phyloP scores from a whole-genome alignment of 2,113 vertebrate genomes.

The Chamaetylas fuelleborni region DNA sequence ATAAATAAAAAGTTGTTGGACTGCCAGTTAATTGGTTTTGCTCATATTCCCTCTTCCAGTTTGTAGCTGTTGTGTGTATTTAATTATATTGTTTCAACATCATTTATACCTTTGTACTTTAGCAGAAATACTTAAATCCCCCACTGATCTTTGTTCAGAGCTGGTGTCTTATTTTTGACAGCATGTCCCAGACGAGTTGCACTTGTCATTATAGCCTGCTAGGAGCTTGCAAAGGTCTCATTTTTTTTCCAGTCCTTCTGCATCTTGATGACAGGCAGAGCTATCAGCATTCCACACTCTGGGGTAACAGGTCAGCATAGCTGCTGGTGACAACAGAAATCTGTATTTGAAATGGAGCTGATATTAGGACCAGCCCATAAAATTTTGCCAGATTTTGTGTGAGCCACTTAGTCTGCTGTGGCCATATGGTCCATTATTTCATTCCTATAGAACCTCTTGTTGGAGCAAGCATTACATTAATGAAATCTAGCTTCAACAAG shows the following conservation, averaged over 20 bases:
- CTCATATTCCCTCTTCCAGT: neutral
- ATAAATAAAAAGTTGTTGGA: neutral
- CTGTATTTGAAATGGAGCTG: neutral
- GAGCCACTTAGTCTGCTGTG: neutral
- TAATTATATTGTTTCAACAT: constrained; percentile 8
- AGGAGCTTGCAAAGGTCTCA: neutral
- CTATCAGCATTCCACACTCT: neutral
- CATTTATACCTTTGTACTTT: constrained; percentile 32
- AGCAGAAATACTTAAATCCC: neutral
- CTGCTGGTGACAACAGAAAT: neutral
- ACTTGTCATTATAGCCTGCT: neutral
- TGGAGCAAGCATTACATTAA: neutral
- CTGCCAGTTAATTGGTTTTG: neutral
- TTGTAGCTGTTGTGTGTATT: neutral
- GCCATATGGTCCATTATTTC: neutral
- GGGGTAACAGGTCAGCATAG: neutral
- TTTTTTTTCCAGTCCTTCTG: neutral
- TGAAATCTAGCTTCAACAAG: neutral
- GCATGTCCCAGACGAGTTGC: constrained; percentile 30
- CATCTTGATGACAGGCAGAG: neutral
- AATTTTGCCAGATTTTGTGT: neutral
- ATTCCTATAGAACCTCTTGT: neutral
- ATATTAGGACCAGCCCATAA: neutral
- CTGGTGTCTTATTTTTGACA: constrained; percentile 19
- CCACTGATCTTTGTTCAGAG: constrained; percentile 10